A percentile compares a stretch with the other conserved stretches of the same genome.
Evolutionary conservation across 2,888 invertebrate genomes (phyloP).

Genomic region (Drosophila pseudotalamancana): DNA sequence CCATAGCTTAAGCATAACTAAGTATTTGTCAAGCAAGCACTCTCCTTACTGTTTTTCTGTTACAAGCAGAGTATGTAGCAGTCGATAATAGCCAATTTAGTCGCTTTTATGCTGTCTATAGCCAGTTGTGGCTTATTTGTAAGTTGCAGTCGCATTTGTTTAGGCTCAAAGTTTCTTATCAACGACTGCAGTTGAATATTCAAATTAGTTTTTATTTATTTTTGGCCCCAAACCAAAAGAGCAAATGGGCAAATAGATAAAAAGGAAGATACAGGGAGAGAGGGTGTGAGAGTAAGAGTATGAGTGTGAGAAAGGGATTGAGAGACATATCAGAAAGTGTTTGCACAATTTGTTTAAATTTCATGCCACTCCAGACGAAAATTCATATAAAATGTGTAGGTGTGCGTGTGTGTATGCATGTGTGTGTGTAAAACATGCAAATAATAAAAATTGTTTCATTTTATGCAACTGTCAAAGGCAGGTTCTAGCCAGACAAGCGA

Average conservation of each 20-base stretch:
- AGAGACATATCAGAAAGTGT: constrained; percentile 62
- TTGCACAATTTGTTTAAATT: constrained; percentile 74
- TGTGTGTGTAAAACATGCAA: constrained; percentile 40
- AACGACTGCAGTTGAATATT: constrained; percentile 65
- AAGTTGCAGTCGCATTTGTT: constrained; percentile 55
- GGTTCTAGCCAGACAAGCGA: constrained; percentile 36
- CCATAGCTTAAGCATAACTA: too few relatives aligned
- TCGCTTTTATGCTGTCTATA: constrained; percentile 9
- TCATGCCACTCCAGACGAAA: constrained; percentile 64
- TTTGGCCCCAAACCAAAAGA: constrained; percentile 29
- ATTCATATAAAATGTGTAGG: constrained; percentile 60
- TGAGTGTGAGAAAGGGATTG: background rate
- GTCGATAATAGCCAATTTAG: background rate
- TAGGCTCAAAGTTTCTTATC: constrained; percentile 70
- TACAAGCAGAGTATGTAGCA: constrained; percentile 18
- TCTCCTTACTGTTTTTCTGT: too few relatives aligned
- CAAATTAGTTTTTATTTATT: constrained; percentile 71
- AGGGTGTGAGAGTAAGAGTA: background rate
- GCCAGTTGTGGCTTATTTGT: constrained; percentile 33
- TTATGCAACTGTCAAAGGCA: constrained; percentile 62
- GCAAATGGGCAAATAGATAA: constrained; percentile 13
- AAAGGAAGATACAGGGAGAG: background rate
- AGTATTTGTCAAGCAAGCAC: too few relatives aligned
- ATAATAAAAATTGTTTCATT: constrained; percentile 56
- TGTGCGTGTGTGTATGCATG: constrained; percentile 7